Evolutionary conservation across 1,140 invertebrate species (phyloP), one percentile per base, ranked within the genome.

Genomic region (Drosophila mauritiana): DNA sequence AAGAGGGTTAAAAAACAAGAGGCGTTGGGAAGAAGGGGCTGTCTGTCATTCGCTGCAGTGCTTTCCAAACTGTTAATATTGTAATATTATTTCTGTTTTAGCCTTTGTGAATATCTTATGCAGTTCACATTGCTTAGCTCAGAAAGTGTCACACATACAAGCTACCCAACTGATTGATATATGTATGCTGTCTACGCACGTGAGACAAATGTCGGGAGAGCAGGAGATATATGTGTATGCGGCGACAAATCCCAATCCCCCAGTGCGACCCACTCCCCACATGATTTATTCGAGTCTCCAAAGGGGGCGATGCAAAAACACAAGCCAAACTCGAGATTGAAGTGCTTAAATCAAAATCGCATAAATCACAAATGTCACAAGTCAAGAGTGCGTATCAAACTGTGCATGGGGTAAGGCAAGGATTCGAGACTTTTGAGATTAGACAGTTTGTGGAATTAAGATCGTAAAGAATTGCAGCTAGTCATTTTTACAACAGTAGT

Each of bases 361-460:
- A 84, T 83, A 83, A 84, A 83, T 83, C 80, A 83, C 73, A 84
- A 84, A 65, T 76, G 68, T 42, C 76, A 83, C 34, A 49, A 68
- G 31, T 51, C 58, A 49, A 25, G 61, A 55, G 52, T 57, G 59
- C 45, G 37, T 64, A 55, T 83, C 59, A 75, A 83, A 55, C 56
- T 70, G 80, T 49, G 63, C 6, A 15, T 22, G 22, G 37, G 15
- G 46, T 13, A 22, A 27, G 12, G 15, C 15, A 64, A 17, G 15
- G 15, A 22, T 17, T 51, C 17, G 5, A 31, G 11, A 31, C n/a
- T 20, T 13, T 17, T 3, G 15, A n/a, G 11, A 1, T 13, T 12
- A 13, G 45, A 13, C 37, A 13, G 11, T 39, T 13, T 39, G 0
- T 11, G 11, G 0, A 2, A 8, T 31, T 8, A 31, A 7, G 36